These are phyloP conservation scores for Anolis sagrei DNA, from an alignment of 2,113 vertebrate genomes.

Conservation along the genomic window DNA sequence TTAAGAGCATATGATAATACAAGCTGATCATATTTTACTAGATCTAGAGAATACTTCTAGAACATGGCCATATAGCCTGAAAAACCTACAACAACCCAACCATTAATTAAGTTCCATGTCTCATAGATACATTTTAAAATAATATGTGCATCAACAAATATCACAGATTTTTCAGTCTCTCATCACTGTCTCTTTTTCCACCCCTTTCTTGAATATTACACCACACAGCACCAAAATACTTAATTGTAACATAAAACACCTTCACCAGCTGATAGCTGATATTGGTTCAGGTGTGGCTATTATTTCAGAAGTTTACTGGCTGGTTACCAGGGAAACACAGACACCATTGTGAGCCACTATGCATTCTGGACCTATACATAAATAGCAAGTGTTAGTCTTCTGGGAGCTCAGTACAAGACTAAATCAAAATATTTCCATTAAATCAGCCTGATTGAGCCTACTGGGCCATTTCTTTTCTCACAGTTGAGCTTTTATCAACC, in stretches of 20 bases:
- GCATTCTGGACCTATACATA: background rate
- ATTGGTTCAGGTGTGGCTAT: background rate
- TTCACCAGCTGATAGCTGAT: background rate
- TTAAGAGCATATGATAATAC: too few species aligned
- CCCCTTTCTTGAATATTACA: background rate
- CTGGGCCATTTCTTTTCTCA: slow-evolving; percentile 44
- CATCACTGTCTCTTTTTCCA: background rate
- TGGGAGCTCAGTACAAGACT: slow-evolving; percentile 21
- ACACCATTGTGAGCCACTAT: background rate
- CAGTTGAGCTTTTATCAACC: background rate
- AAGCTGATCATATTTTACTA: too few species aligned
- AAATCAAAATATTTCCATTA: slow-evolving; percentile 25
- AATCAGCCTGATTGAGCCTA: slow-evolving; percentile 36
- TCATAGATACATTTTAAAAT: too few species aligned
- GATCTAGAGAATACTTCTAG: too few species aligned
- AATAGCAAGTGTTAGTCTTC: slow-evolving; percentile 19
- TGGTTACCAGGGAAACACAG: background rate
- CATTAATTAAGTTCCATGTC: too few species aligned
- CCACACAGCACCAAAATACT: background rate
- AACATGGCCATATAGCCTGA: too few species aligned
- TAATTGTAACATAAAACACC: background rate
- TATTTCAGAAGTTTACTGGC: background rate
- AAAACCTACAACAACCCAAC: too few species aligned
- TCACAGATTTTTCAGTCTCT: background rate
- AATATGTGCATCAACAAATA: too few species aligned